phyloP scores from a whole-genome alignment of 1,140 invertebrate genomes.

The Hyles euphorbiae region DNA sequence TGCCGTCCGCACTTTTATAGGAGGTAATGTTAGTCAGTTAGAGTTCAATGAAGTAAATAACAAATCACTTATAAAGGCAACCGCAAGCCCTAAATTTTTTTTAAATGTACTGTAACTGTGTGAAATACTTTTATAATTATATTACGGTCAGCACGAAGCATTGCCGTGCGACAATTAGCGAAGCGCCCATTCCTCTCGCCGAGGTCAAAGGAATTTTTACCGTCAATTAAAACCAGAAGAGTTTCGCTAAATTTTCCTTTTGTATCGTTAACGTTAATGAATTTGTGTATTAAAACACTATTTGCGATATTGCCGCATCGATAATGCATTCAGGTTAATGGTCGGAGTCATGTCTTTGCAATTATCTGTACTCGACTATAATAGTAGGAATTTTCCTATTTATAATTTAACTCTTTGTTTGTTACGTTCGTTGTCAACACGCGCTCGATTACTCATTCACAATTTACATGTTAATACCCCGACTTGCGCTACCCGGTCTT shows the following conservation, averaged over 20 bases:
- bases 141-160: too few relatives aligned
- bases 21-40: too few relatives aligned
- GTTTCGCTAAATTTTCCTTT: constrained; percentile 67
- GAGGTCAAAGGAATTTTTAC: constrained; percentile 14
- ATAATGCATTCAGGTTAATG: constrained; percentile 58
- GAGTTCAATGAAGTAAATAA: too few relatives aligned
- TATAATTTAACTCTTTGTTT: constrained; percentile 29
- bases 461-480: background rate
- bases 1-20: too few relatives aligned
- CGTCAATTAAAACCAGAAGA: constrained; percentile 16
- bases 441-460: constrained; percentile 17
- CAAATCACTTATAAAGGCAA: too few relatives aligned
- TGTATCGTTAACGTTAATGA: constrained; percentile 45
- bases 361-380: constrained; percentile 42
- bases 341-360: constrained; percentile 38
- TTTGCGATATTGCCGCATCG: constrained; percentile 53
- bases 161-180: too few relatives aligned
- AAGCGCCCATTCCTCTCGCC: background rate
- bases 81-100: too few relatives aligned
- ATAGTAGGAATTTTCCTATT: constrained; percentile 70
- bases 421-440: constrained; percentile 10
- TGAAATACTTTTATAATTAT: too few relatives aligned
- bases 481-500: too few relatives aligned
- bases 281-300: constrained; percentile 51
- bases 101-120: too few relatives aligned